These are phyloP conservation scores for Chironomus tentans DNA, from an alignment of 2,888 invertebrate genomes.

Conservation along the genomic window DNA sequence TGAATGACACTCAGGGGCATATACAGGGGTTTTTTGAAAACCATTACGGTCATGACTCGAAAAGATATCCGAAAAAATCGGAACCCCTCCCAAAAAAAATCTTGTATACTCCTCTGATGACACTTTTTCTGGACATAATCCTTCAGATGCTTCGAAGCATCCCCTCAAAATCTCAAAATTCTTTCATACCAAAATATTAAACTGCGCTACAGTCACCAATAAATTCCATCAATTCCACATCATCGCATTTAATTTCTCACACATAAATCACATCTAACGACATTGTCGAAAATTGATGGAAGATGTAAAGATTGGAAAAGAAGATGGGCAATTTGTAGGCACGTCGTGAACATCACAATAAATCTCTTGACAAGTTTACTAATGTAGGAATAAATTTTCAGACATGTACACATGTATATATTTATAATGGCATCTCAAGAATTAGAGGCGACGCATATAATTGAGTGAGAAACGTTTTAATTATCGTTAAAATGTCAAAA, in stretches of 20 bases:
- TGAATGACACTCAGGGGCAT: too few species aligned
- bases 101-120: too few species aligned
- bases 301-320: neutral
- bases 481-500: constrained; percentile 27
- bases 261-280: constrained; percentile 18
- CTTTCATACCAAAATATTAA: neutral
- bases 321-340: neutral
- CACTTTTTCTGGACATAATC: too few species aligned
- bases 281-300: neutral
- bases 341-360: constrained; percentile 12
- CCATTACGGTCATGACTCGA: too few species aligned
- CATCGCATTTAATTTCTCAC: constrained; percentile 7
- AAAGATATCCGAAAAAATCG: too few species aligned
- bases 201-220: neutral
- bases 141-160: too few species aligned
- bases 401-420: neutral
- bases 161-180: too few species aligned
- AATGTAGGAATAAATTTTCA: constrained; percentile 5
- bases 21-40: too few species aligned
- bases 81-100: too few species aligned
- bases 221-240: neutral
- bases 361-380: constrained; percentile 24
- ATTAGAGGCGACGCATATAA: constrained; percentile 20
- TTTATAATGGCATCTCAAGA: neutral
- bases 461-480: constrained; percentile 27